A percentile compares a stretch with the other conserved stretches of the same genome.
Evolutionary conservation across 2,797 vertebrate species (phyloP).

Genomic region (Pempheris klunzingeri): DNA sequence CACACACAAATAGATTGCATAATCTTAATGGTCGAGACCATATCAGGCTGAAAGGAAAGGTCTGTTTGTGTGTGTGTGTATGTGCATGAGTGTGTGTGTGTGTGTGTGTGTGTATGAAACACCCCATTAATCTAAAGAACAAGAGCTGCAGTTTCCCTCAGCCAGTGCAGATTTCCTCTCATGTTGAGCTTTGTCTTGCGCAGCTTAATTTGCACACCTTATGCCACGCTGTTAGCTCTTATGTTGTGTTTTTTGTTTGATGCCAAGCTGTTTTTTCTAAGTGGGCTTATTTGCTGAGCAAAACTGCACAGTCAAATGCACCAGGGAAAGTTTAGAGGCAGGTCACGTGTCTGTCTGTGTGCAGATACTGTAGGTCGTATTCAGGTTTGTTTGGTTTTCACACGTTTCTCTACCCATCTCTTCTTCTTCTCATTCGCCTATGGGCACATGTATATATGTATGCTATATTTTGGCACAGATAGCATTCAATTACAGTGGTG

Average conservation of each 20-base stretch:
- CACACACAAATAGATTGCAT: conserved; percentile 11
- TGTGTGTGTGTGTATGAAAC: conserved; percentile 26
- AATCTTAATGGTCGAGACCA: conserved; percentile 17
- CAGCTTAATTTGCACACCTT: conserved; percentile 67
- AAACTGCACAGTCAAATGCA: conserved; percentile 64
- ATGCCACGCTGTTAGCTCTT: conserved; percentile 25
- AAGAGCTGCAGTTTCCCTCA: conserved; percentile 39
- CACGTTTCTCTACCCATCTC: background rate
- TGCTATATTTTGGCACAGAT: background rate
- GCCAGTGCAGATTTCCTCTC: conserved; percentile 48
- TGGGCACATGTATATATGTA: background rate
- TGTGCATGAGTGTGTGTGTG: conserved; percentile 22
- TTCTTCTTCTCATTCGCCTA: background rate
- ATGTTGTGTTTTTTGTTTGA: conserved; percentile 57
- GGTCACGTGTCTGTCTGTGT: conserved; percentile 46
- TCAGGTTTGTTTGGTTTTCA: conserved; percentile 5
- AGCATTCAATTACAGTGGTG: background rate
- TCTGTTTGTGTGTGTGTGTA: conserved; percentile 16
- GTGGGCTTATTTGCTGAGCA: conserved; percentile 67
- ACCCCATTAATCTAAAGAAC: conserved; percentile 58
- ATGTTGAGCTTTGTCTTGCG: conserved; percentile 51
- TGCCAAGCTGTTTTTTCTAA: conserved; percentile 53
- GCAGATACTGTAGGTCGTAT: conserved; percentile 7
- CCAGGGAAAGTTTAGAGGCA: conserved; percentile 51
- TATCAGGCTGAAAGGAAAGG: conserved; percentile 14